Evolutionary conservation across 2,888 invertebrate genomes (phyloP).

Genomic region (Leucophora obtusa): DNA sequence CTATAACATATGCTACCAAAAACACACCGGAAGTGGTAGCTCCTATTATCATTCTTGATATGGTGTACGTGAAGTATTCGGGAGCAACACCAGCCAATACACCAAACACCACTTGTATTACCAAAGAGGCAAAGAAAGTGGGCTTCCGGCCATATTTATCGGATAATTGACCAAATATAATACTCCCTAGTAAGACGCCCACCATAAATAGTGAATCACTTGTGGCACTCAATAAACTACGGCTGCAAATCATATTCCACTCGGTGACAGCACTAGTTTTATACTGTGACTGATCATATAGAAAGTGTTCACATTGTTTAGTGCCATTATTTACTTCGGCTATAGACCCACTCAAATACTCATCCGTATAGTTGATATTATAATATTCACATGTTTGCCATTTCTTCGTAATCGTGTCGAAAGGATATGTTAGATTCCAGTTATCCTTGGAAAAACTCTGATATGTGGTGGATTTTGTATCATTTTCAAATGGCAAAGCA

Average conservation of each 20-base stretch:
- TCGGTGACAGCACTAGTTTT: constrained; percentile 83
- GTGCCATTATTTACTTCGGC: constrained; percentile 69
- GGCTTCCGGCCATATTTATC: constrained; percentile 86
- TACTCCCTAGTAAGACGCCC: constrained; percentile 86
- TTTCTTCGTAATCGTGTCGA: constrained; percentile 78
- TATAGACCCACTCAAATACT: constrained; percentile 71
- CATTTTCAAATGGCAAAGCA: constrained; percentile 81
- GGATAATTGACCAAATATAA: constrained; percentile 85
- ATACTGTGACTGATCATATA: constrained; percentile 83
- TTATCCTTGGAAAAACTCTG: constrained; percentile 75
- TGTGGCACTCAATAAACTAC: constrained; percentile 82
- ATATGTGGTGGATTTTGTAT: constrained; percentile 76
- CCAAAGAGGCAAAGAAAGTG: constrained; percentile 85
- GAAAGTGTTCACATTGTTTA: constrained; percentile 80
- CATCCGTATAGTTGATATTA: constrained; percentile 77
- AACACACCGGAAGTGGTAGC: constrained; percentile 88
- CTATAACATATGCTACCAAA: constrained; percentile 87
- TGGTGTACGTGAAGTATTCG: constrained; percentile 84
- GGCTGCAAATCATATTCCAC: constrained; percentile 85
- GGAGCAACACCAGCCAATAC: constrained; percentile 83
- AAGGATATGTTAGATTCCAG: constrained; percentile 81
- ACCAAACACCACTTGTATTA: constrained; percentile 84
- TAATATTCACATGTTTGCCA: constrained; percentile 81
- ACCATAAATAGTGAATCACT: constrained; percentile 84
- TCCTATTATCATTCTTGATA: constrained; percentile 84